Conservation (phyloP, 2,888 invertebrate genomes). For the Oligia latruncula region DNA sequence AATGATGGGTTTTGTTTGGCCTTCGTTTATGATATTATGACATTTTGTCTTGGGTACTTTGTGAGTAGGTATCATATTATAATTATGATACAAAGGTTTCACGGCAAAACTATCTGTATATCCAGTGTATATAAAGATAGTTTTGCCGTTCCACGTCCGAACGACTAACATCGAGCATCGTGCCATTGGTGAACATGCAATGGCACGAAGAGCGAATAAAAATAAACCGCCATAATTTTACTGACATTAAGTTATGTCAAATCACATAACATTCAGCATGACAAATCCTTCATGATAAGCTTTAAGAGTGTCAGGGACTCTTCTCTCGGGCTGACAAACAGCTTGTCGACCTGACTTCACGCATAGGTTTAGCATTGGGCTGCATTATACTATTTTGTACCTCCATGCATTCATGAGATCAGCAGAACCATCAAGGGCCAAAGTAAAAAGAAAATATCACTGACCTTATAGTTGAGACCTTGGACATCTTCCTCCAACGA, state of each 20-base stretch:
- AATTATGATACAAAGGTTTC: background rate
- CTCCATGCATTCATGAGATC: background rate
- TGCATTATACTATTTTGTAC: background rate
- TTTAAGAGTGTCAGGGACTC: too few relatives aligned
- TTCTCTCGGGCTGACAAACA: background rate
- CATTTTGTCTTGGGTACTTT: background rate
- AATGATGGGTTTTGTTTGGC: background rate
- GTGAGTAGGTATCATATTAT: background rate
- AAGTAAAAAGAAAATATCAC: conserved; percentile 60
- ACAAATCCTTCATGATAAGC: background rate
- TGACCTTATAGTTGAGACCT: conserved; percentile 98
- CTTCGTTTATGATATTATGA: background rate
- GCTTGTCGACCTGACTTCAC: background rate
- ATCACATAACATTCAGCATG: background rate
- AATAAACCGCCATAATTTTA: background rate
- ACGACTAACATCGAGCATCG: background rate
- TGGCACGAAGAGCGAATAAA: background rate
- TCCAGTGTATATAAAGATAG: too few relatives aligned
- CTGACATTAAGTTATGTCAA: background rate
- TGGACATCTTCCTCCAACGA: conserved; percentile 97
- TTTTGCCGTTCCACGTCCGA: background rate
- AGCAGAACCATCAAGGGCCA: background rate
- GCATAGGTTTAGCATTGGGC: background rate
- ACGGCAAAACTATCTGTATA: background rate
- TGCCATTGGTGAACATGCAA: background rate